These are phyloP conservation scores for Carettochelys insculpta DNA, from an alignment of 2,113 vertebrate species.

Conservation along the genomic window DNA sequence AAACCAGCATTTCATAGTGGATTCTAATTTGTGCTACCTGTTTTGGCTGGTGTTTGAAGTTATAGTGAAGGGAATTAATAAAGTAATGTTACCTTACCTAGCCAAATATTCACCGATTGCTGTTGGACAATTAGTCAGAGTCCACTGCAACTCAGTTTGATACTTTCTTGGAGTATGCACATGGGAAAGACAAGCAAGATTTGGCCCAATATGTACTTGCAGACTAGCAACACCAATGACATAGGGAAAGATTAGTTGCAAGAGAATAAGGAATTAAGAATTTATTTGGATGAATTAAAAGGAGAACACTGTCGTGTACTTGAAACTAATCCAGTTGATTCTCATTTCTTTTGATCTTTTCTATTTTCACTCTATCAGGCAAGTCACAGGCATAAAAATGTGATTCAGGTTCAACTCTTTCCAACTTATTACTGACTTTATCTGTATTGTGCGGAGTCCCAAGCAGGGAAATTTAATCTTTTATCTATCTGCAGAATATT, in stretches of 20 bases:
- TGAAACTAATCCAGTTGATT: conserved; percentile 49
- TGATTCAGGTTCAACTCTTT: conserved; percentile 38
- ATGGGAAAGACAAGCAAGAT: background rate
- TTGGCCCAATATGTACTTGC: background rate
- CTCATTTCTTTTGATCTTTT: conserved; percentile 25
- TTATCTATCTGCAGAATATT: conserved; percentile 52
- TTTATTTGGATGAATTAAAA: conserved; percentile 26
- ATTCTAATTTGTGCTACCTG: conserved; percentile 65
- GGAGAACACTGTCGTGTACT: conserved; percentile 1
- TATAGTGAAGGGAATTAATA: conserved; percentile 60
- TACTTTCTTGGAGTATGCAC: conserved; percentile 2
- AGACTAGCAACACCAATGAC: conserved; percentile 19
- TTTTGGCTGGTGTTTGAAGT: conserved; percentile 55
- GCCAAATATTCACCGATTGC: conserved; percentile 43
- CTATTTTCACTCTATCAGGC: background rate
- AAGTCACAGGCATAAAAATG: conserved; percentile 29
- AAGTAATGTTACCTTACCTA: conserved; percentile 53
- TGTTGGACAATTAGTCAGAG: conserved; percentile 40
- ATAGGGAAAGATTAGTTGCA: conserved; percentile 2
- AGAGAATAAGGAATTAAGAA: background rate
- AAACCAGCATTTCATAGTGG: conserved; percentile 21
- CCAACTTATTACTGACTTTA: conserved; percentile 19
- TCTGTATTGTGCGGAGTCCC: background rate
- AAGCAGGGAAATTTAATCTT: conserved; percentile 27
- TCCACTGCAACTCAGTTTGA: conserved; percentile 24